These are phyloP conservation scores for Sarcophaga rosellei DNA, from an alignment of 2,888 invertebrate genomes.

Conservation along the genomic window DNA sequence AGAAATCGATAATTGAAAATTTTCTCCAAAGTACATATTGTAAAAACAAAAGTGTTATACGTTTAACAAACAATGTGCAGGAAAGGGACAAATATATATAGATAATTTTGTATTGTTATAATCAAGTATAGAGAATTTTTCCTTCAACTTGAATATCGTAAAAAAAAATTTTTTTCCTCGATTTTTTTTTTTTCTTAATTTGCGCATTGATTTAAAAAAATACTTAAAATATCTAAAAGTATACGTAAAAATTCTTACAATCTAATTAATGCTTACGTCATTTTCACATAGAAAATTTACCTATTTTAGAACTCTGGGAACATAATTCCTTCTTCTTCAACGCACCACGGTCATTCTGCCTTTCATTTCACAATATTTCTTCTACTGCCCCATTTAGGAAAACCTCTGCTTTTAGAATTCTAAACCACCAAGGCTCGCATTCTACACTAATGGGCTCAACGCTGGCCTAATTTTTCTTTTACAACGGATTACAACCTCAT, in stretches of 20 bases:
- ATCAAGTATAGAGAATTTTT: conserved; percentile 15
- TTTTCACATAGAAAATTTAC: neutral
- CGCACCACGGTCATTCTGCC: too few relatives aligned
- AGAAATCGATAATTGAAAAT: neutral
- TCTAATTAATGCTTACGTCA: conserved; percentile 27
- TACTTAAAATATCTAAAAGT: neutral
- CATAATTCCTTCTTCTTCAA: too few relatives aligned
- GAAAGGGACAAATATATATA: neutral
- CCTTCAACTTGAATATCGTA: too few relatives aligned
- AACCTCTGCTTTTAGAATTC: neutral
- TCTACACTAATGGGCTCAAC: neutral
- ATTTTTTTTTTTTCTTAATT: too few relatives aligned
- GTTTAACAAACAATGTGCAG: neutral
- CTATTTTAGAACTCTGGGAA: too few relatives aligned
- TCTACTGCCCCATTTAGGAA: neutral
- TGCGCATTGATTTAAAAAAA: neutral
- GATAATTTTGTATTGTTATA: neutral
- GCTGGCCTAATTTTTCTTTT: conserved; percentile 1
- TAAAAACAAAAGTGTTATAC: neutral
- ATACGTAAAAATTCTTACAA: conserved; percentile 4
- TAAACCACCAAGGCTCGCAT: neutral
- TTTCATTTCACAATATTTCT: too few relatives aligned
- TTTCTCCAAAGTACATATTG: too few relatives aligned
- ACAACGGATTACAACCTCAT: neutral
- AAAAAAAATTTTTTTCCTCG: too few relatives aligned